Percentiles rank a stretch among this genome's conserved stretches.
Evolutionary conservation across 2,888 invertebrate genomes (phyloP).

Genomic region (Steinernema scapterisci): DNA sequence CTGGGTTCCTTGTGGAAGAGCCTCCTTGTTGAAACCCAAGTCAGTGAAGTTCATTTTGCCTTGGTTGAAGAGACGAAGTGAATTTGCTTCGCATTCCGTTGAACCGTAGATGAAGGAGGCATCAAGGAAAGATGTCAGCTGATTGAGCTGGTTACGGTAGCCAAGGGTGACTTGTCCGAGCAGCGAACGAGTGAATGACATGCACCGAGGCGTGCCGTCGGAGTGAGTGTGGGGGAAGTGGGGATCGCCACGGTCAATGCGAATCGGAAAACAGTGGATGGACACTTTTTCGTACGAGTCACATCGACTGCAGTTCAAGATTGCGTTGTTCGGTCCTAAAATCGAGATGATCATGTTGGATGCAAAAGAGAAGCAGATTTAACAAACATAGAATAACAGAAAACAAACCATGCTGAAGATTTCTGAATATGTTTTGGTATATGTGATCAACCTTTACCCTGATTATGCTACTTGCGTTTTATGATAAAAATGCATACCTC

Average conservation of each 20-base stretch:
- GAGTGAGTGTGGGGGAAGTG: slow-evolving; percentile 81
- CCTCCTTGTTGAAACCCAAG: slow-evolving; percentile 62
- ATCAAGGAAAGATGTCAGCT: slow-evolving; percentile 83
- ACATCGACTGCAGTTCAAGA: slow-evolving; percentile 74
- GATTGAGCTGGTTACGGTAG: slow-evolving; percentile 75
- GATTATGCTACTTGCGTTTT: no score
- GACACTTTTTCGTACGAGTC: slow-evolving; percentile 86
- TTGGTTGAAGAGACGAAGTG: slow-evolving; percentile 76
- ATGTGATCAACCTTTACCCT: no score
- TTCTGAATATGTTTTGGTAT: no score
- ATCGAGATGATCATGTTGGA: no score
- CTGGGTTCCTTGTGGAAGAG: slow-evolving; percentile 67
- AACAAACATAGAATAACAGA: no score
- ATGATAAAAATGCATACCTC: slow-evolving; percentile 65
- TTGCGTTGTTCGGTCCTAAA: slow-evolving; percentile 59
- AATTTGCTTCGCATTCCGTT: slow-evolving; percentile 80
- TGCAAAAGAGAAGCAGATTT: no score
- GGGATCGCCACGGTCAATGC: slow-evolving; percentile 85
- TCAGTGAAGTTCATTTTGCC: slow-evolving; percentile 67
- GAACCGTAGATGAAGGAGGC: slow-evolving; percentile 86
- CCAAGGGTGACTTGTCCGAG: slow-evolving; percentile 84
- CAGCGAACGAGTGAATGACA: slow-evolving; percentile 90
- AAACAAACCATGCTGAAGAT: no score
- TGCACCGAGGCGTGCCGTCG: slow-evolving; percentile 83
- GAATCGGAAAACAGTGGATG: slow-evolving; percentile 91